Evolutionary conservation across 2,797 vertebrate genomes (phyloP).

Genomic region (Ctenosaura bakeri): DNA sequence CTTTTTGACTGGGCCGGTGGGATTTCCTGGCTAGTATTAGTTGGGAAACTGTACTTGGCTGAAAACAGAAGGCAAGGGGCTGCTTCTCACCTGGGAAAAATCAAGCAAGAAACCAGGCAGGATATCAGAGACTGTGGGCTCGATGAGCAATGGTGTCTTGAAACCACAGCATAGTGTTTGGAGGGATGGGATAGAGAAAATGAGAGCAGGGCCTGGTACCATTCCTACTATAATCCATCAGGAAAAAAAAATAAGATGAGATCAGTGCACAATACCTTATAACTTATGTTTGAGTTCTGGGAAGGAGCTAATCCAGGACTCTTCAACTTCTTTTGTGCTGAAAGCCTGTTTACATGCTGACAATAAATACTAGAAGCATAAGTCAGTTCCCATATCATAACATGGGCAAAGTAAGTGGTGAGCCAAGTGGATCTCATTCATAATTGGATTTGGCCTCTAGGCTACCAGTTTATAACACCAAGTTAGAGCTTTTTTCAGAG

Average conservation of each 20-base stretch:
- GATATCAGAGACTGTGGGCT: background rate
- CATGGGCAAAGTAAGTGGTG: background rate
- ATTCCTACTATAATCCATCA: background rate
- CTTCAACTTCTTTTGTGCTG: background rate
- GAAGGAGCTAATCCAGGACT: slow-evolving; percentile 36
- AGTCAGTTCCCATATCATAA: background rate
- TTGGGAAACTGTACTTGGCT: background rate
- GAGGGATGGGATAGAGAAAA: background rate
- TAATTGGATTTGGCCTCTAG: background rate
- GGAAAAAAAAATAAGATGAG: background rate
- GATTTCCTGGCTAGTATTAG: background rate
- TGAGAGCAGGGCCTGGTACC: background rate
- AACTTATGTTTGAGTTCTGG: background rate
- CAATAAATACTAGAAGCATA: background rate
- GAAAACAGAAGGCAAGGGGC: background rate
- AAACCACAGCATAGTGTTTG: background rate
- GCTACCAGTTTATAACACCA: background rate
- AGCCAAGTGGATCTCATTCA: background rate
- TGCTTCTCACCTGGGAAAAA: background rate
- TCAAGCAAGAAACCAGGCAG: background rate
- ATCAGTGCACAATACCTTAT: slow-evolving; percentile 39
- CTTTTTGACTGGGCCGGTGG: background rate
- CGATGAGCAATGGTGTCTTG: background rate
- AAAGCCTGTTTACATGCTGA: background rate
- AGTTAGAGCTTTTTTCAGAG: background rate